Conservation (phyloP, 2,113 vertebrate species). For the Daboia siamensis region DNA sequence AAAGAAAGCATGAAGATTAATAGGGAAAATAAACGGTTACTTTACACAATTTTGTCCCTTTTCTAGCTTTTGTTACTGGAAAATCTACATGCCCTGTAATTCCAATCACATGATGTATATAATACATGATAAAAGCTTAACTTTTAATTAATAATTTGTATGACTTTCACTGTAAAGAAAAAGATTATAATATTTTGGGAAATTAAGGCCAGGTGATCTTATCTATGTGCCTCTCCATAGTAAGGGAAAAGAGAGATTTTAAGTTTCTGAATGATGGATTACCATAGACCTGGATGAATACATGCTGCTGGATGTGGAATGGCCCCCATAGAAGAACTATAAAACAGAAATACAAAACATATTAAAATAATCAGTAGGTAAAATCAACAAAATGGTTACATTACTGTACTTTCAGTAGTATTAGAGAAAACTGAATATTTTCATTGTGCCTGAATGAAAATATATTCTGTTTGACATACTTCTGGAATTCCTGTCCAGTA, state of each 20-base stretch:
- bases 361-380: conserved; percentile 3
- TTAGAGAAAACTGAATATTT: neutral
- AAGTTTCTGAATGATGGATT: conserved; percentile 60
- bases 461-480: neutral
- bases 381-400: conserved; percentile 5
- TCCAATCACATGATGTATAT: neutral
- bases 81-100: neutral
- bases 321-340: conserved; percentile 82
- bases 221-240: neutral
- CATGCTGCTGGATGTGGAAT: conserved; percentile 77
- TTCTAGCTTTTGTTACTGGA: neutral
- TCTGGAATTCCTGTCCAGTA: neutral
- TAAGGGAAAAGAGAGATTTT: neutral
- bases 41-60: neutral
- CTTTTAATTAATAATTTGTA: neutral
- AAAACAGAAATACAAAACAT: conserved; percentile 68
- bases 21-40: too few species aligned
- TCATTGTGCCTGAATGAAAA: neutral
- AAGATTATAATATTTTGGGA: neutral
- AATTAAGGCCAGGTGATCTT: neutral
- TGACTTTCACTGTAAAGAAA: neutral
- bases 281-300: conserved; percentile 83
- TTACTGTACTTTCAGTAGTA: neutral
- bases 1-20: neutral
- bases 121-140: neutral